A percentile compares a stretch with the other conserved stretches of the same genome.
Evolutionary conservation across 1,140 invertebrate species (phyloP).

Genomic region (Saccostrea cuccullata): DNA sequence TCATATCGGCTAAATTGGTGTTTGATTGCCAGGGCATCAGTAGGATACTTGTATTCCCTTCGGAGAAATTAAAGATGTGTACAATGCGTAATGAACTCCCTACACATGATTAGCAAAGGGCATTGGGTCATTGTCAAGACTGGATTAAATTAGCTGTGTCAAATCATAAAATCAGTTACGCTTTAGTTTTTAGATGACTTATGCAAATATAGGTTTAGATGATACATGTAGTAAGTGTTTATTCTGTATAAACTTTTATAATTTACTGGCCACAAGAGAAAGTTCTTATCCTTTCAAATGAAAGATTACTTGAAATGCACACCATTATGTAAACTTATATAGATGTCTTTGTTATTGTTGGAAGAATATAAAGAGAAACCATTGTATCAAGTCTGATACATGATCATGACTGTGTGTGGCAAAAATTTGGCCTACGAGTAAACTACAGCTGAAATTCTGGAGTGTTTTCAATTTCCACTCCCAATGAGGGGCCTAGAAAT

Average conservation of each 20-base stretch:
- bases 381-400: too few relatives aligned
- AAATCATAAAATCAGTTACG: too few relatives aligned
- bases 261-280: too few relatives aligned
- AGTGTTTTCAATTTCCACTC: neutral
- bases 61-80: conserved; percentile 4
- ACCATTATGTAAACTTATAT: neutral
- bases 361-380: neutral
- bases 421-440: neutral
- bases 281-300: too few relatives aligned
- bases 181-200: too few relatives aligned
- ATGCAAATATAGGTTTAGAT: too few relatives aligned
- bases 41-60: neutral
- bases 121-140: neutral
- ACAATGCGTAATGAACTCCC: neutral
- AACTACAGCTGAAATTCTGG: neutral
- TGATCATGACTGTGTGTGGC: neutral
- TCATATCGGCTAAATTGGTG: neutral
- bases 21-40: conserved; percentile 14
- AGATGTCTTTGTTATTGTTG: conserved; percentile 8
- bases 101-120: neutral
- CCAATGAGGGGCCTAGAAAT: neutral
- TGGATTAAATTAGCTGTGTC: too few relatives aligned
- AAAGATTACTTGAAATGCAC: too few relatives aligned
- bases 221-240: too few relatives aligned
- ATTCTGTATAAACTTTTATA: too few relatives aligned